A percentile compares a stretch with the other conserved stretches of the same genome.
phyloP scores from a whole-genome alignment of 2,113 vertebrate genomes.

The Mastomys natalensis region DNA sequence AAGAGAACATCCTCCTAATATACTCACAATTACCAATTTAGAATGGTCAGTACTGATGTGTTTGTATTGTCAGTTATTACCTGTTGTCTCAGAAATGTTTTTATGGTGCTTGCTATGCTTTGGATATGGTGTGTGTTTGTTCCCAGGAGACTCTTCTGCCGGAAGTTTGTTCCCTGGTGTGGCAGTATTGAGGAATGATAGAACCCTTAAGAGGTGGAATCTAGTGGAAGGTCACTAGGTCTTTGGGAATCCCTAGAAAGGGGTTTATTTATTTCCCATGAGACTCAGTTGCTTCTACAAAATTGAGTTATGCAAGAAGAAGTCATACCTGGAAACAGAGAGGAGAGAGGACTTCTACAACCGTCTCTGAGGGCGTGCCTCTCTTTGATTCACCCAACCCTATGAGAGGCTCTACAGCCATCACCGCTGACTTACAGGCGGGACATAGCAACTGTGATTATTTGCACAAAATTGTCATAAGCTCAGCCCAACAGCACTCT shows the following conservation, averaged over 20 bases:
- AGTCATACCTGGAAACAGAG: not conserved
- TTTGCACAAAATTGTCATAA: not conserved
- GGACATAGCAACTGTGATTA: not conserved
- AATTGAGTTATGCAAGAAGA: not conserved
- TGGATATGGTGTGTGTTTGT: not conserved
- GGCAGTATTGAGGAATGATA: not conserved
- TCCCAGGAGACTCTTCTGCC: not conserved
- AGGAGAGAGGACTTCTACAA: not conserved
- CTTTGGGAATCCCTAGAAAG: not conserved
- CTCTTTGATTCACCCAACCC: not conserved
- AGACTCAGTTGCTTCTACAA: not conserved
- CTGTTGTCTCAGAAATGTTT: not conserved
- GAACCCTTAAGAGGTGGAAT: not conserved
- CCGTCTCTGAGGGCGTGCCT: no score
- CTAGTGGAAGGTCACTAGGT: not conserved
- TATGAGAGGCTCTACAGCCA: not conserved
- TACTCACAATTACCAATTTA: not conserved
- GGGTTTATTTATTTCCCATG: not conserved
- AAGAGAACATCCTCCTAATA: not conserved
- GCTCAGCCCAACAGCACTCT: not conserved
- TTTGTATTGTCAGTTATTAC: constrained; percentile 23
- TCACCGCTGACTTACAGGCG: not conserved
- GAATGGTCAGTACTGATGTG: not conserved
- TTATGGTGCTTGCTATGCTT: not conserved
- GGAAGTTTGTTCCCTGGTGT: not conserved